Conservation (phyloP, 2,113 vertebrate genomes). For the Campylomormyrus tamandua region DNA sequence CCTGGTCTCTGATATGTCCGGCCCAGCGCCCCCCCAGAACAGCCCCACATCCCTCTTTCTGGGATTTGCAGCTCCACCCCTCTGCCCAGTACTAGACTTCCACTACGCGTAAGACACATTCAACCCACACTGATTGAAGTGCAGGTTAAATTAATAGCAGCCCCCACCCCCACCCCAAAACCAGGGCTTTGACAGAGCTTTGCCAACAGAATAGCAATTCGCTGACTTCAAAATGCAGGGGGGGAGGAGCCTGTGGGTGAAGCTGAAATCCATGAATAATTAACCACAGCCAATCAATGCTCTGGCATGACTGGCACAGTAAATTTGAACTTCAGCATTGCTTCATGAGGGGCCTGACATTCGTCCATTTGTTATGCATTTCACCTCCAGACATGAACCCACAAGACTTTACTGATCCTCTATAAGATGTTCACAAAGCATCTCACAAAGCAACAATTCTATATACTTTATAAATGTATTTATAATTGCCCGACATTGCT, state of each 20-base stretch:
- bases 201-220: conserved; percentile 21
- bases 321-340: background rate
- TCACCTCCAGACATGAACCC: background rate
- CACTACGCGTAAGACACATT: conserved; percentile 19
- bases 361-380: background rate
- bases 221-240: conserved; percentile 21
- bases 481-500: background rate
- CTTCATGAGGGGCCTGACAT: background rate
- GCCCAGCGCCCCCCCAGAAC: background rate
- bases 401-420: background rate
- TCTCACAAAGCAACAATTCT: background rate
- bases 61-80: background rate
- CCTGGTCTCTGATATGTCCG: background rate
- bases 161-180: conserved; percentile 9
- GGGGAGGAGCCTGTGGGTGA: background rate
- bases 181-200: conserved; percentile 7
- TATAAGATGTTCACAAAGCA: background rate
- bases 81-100: background rate
- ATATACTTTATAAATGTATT: background rate
- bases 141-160: conserved; percentile 27
- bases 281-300: background rate
- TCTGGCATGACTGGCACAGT: background rate
- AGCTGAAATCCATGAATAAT: background rate
- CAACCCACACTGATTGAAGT: conserved; percentile 27
- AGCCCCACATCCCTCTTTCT: background rate